Base-by-base conservation (phyloP, 2,113 vertebrate genomes). In the Xyliphius kryptos region DNA sequence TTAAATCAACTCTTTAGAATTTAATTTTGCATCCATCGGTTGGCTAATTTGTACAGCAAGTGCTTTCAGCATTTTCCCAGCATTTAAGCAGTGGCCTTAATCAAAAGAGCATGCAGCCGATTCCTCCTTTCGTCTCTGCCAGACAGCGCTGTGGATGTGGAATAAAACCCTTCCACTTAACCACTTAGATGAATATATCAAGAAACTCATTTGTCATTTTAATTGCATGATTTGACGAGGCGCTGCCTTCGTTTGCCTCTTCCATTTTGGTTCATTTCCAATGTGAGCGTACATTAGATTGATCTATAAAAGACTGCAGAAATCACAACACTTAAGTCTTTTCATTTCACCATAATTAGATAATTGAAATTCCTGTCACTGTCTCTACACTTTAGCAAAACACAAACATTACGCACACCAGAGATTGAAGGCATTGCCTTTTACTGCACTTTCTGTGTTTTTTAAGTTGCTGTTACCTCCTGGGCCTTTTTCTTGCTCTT, bases 321-420 rank as follows among this genome's bases (percentile, higher is more conserved):
- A 94, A 94, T 97, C 91, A 91, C 92, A 92, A 95, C 94, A 97
- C 94, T 97, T 97, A 96, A 92, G 91, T 92, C 91, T 94, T 97
- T 97, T 97, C 95, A 98, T 97, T 98, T 97, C 81, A 86, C 87
- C 86, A 80, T 97, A 94, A 98, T 98, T 88, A 96, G 97, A 97
- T 98, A 98, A 98, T 98, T 97, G 93, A 97, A 97, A 98, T 98
- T 98, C 96, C 87, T 95, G 94, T 97, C 96, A 97, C 92, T 87
- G 89, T 89, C 90, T 90, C 91, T 93, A 92, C 91, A 93, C 92
- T 95, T 94, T 93, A 86, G 86, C 75, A 82, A 75, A 75, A 83
- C 86, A 88, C 88, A 90, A 89, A 91, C 90, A 91, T 86, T 73
- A 82, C 83, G 79, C 84, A 81, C 81, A 82, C 85, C 79, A 32